Percentiles rank a stretch among this genome's conserved stretches.
These are phyloP conservation scores for Trichonephila clavipes DNA, from an alignment of 1,140 invertebrate genomes.

Conservation along the genomic window DNA sequence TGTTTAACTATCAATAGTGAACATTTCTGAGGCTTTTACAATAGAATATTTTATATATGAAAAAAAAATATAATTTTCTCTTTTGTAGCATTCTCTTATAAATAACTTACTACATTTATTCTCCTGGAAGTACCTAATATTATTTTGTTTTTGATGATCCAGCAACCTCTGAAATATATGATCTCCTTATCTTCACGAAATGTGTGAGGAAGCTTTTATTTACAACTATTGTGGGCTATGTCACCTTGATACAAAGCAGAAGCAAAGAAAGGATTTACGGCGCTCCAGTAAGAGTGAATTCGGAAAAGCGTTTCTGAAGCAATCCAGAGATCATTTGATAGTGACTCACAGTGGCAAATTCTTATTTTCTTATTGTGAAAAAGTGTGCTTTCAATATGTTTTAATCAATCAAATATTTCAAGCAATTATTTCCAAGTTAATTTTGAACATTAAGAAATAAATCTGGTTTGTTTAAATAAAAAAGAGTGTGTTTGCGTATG, in stretches of 20 bases:
- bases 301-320: not conserved
- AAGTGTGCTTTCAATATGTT: too few species aligned
- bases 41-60: not conserved
- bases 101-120: not conserved
- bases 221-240: constrained; percentile 7
- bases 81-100: not conserved
- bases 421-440: too few species aligned
- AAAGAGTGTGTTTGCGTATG: too few species aligned
- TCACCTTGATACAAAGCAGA: constrained; percentile 3
- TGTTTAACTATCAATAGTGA: too few species aligned
- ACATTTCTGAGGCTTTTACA: too few species aligned
- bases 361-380: too few species aligned
- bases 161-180: constrained; percentile 10
- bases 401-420: too few species aligned
- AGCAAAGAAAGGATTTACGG: not conserved
- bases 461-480: too few species aligned
- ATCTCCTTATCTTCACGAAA: not conserved
- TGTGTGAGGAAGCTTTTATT: not conserved
- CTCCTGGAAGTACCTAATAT: not conserved
- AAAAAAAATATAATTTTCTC: not conserved
- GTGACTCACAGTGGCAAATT: not conserved
- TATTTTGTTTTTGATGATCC: constrained; percentile 25
- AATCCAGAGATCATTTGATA: not conserved
- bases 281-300: not conserved
- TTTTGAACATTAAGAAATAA: too few species aligned